A percentile compares a stretch with the other conserved stretches of the same genome.
Conservation (phyloP, 2,113 vertebrate species). For the Menidia beryllina region DNA sequence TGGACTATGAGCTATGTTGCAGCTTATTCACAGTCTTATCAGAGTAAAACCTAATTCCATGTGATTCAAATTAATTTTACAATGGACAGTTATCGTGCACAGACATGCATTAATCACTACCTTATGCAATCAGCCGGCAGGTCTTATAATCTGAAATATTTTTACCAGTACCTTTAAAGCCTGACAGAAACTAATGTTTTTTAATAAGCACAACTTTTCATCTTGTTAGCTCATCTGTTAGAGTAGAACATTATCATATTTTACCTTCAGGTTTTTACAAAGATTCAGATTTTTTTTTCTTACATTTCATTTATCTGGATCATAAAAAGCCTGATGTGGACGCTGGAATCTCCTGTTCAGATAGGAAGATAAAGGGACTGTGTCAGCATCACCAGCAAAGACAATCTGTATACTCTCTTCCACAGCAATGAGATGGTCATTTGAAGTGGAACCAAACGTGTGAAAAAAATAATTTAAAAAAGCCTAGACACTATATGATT, state of each 20-base stretch:
- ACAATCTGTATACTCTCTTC: not conserved
- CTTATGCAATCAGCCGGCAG: not conserved
- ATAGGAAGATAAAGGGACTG: not conserved
- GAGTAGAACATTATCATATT: slow-evolving; percentile 6
- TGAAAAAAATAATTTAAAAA: not conserved
- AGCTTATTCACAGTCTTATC: not conserved
- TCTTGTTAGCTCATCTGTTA: slow-evolving; percentile 21
- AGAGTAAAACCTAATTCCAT: not conserved
- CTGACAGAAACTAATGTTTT: not conserved
- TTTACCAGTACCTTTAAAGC: not conserved
- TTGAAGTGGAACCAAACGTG: not conserved
- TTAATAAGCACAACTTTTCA: slow-evolving; percentile 18
- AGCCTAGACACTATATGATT: not conserved
- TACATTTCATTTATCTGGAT: too few species aligned
- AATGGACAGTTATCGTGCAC: not conserved
- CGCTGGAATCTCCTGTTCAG: not conserved
- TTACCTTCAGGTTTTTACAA: not conserved
- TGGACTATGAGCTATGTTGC: not conserved
- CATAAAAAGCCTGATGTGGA: not conserved
- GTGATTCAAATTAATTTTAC: not conserved
- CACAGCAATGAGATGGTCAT: not conserved
- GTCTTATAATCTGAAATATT: slow-evolving; percentile 1
- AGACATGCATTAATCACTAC: not conserved
- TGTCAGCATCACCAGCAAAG: too few species aligned
- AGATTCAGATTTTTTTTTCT: too few species aligned